These are phyloP conservation scores for Cosmopolites sordidus DNA, from an alignment of 2,888 invertebrate genomes.

Conservation along the genomic window DNA sequence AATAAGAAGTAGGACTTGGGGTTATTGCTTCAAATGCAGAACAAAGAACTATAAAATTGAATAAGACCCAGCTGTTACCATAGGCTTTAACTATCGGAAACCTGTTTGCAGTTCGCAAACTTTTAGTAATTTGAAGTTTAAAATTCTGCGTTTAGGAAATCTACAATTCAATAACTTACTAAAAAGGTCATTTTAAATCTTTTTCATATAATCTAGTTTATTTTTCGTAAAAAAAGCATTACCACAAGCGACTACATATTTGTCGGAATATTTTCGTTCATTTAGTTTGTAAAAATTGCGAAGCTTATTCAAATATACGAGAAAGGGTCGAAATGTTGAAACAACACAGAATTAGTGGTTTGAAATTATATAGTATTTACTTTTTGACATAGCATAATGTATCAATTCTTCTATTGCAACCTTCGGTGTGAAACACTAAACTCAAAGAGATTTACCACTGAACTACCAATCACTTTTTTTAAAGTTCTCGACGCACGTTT, in stretches of 20 bases:
- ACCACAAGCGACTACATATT: not conserved
- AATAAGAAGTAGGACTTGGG: conserved; percentile 14
- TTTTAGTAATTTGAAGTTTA: conserved; percentile 24
- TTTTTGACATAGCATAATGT: no score
- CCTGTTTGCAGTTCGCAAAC: conserved; percentile 24
- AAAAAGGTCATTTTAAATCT: conserved; percentile 8
- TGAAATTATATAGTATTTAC: no score
- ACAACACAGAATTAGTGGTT: no score
- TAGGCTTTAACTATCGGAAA: conserved; percentile 31
- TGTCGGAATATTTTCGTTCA: no score
- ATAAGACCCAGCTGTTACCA: conserved; percentile 36
- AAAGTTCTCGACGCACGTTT: no score
- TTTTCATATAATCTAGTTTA: conserved; percentile 1
- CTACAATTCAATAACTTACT: conserved; percentile 20
- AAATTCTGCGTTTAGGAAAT: conserved; percentile 20
- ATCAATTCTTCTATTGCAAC: no score
- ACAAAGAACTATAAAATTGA: conserved; percentile 33
- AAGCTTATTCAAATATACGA: no score
- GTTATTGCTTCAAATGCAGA: conserved; percentile 24
- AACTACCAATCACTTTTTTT: no score
- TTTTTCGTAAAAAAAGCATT: not conserved
- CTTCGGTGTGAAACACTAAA: no score
- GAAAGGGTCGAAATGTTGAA: no score
- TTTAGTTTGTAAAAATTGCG: no score
- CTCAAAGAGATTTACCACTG: no score